Base-by-base conservation (phyloP, 2,888 invertebrate genomes). In the Tenodera sinensis region DNA sequence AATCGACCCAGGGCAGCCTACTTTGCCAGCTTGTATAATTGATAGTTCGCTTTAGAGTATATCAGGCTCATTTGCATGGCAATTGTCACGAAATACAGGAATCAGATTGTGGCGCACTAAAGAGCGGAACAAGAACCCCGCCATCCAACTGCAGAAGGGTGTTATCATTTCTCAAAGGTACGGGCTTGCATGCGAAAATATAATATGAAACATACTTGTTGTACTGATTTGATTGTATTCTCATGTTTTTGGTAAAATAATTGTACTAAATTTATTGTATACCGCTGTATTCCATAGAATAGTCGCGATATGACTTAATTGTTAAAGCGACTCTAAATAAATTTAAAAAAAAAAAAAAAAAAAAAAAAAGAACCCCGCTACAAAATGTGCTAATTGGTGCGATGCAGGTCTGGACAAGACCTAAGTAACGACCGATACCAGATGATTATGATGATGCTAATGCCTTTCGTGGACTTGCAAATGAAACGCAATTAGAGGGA, bases 401-500 rank as follows among this genome's bases (percentile, higher is more conserved):
- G 54, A 71, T 71, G 54, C 54, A 71, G 25, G 54, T 71, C 54
- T 71, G 54, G 54, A 71, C 54, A 71, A 71, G 54, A 71, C 54
- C 54, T 71, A 71, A 71, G 54, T 71, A 71, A 71, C 54, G 54
- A 71, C 54, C 54, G 54, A 71, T 71, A 71, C 54, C 54, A 71
- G 54, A 71, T 71, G 54, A 71, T 71, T 71, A 71, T 71, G 54
- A 71, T 71, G 54, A 71, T 71, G 54, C 54, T 71, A 71, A 71
- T 71, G 54, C 54, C 54, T 71, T 71, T 71, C 54, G 28, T 30
- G 87, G 87, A 87, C 87, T 87, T 87, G 87, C 87, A 87, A 87
- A 87, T 87, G 87, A 87, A 87, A 87, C 82, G 25, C 54, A 71
- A 71, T 71, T 71, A 71, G 54, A 71, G 54, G 54, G 25, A 71